Evolutionary conservation across 2,113 vertebrate genomes (phyloP).

Genomic region (Scomber colias): DNA sequence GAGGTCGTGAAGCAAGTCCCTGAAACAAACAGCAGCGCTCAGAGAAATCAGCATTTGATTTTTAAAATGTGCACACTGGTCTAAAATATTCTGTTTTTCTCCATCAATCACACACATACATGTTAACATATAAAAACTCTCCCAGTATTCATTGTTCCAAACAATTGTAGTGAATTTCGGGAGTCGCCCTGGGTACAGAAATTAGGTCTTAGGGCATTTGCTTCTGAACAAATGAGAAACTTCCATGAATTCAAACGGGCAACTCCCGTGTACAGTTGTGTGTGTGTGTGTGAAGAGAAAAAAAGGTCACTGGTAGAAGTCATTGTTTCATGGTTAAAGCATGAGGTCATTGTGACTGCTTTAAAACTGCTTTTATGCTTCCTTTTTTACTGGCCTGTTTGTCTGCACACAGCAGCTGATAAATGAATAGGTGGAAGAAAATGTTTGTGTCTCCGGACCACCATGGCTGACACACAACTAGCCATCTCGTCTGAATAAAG

Average conservation of each 20-base stretch:
- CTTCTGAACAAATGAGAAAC: constrained; percentile 60
- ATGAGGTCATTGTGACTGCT: constrained; percentile 70
- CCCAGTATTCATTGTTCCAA: constrained; percentile 51
- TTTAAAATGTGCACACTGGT: not conserved
- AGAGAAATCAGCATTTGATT: constrained; percentile 10
- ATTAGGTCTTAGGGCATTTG: constrained; percentile 32
- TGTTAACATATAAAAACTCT: constrained; percentile 6
- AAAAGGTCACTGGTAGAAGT: constrained; percentile 37
- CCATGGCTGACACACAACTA: constrained; percentile 52
- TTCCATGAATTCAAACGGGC: constrained; percentile 76
- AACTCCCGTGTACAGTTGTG: constrained; percentile 23
- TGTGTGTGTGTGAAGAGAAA: constrained; percentile 7
- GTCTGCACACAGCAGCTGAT: constrained; percentile 53
- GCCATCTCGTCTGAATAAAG: constrained; percentile 23
- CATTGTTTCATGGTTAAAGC: constrained; percentile 69
- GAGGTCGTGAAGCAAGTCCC: constrained; percentile 77
- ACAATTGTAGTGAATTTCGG: constrained; percentile 38
- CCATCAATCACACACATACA: not conserved
- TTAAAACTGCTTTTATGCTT: constrained; percentile 65
- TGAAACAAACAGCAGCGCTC: constrained; percentile 70
- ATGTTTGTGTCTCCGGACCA: constrained; percentile 60
- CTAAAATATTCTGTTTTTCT: not conserved
- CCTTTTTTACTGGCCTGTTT: constrained; percentile 63
- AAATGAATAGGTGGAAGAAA: constrained; percentile 58
- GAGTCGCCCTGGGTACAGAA: constrained; percentile 31